Percentiles rank a stretch among this genome's conserved stretches.
Evolutionary conservation across 2,797 vertebrate genomes (phyloP).

Genomic region (Ceryle rudis): DNA sequence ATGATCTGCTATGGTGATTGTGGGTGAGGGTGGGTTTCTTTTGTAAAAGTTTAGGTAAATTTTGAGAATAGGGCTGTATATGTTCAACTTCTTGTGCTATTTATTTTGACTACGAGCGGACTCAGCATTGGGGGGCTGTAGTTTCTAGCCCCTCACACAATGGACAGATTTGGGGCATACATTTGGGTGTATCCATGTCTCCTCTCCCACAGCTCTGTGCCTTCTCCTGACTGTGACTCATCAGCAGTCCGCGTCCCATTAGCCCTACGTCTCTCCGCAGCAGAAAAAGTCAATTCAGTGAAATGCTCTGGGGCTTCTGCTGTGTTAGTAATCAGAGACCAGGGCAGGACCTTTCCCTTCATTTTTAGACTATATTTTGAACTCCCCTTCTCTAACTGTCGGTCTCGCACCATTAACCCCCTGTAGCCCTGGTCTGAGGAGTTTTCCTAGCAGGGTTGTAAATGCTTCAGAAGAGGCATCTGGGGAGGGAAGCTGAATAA

Average conservation of each 20-base stretch:
- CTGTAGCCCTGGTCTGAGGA: neutral
- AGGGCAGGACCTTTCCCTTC: neutral
- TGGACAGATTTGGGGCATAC: neutral
- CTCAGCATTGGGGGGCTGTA: neutral
- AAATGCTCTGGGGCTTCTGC: neutral
- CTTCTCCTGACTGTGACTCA: neutral
- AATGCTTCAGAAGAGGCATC: neutral
- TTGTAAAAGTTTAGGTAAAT: neutral
- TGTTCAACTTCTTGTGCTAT: neutral
- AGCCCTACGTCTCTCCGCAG: rapidly evolving
- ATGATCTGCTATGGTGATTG: neutral
- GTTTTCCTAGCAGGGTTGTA: neutral
- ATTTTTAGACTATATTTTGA: neutral
- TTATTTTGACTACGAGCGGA: neutral
- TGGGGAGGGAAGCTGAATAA: slow-evolving; percentile 14
- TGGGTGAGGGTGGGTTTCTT: neutral
- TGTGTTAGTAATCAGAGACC: neutral
- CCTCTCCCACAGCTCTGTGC: neutral
- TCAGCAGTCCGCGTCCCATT: rapidly evolving
- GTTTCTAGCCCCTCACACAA: neutral
- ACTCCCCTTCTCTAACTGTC: neutral
- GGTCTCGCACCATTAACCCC: neutral
- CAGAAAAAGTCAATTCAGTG: neutral
- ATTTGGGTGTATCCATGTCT: rapidly evolving
- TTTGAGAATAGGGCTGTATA: neutral